These are phyloP conservation scores for Mirounga angustirostris DNA, from an alignment of 2,113 vertebrate genomes.

Conservation along the genomic window DNA sequence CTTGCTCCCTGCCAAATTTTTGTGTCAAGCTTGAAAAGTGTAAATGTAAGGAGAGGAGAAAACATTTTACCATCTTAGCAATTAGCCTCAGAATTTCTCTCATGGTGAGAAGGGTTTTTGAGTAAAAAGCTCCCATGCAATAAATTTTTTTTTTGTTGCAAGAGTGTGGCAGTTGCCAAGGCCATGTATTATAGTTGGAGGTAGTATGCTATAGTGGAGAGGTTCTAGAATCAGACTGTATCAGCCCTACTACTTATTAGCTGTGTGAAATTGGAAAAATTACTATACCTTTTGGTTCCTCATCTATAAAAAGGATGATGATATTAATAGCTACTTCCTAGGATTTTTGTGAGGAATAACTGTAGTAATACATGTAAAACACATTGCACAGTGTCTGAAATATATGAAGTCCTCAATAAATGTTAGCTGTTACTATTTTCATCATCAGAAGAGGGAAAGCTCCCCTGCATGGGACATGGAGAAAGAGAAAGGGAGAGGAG, in stretches of 20 bases:
- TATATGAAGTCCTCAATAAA: neutral
- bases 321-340: neutral
- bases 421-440: constrained; percentile 29
- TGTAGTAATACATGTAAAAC: neutral
- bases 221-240: neutral
- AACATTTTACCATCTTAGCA: neutral
- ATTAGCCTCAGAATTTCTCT: constrained; percentile 35
- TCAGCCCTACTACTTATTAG: neutral
- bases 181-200: neutral
- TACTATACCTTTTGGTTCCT: neutral
- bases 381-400: neutral
- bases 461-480: neutral
- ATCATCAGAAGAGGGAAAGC: neutral
- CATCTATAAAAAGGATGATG: neutral
- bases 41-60: constrained; percentile 19
- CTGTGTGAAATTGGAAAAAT: constrained; percentile 18
- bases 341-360: neutral
- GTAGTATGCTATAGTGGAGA: neutral
- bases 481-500: neutral
- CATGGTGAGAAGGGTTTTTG: neutral
- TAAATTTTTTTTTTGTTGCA: neutral
- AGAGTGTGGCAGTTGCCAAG: neutral
- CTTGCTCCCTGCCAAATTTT: constrained; percentile 18
- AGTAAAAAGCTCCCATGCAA: neutral
- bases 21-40: neutral